Evolutionary conservation across 2,888 invertebrate genomes (phyloP).

Genomic region (Parascotia fuliginaria): DNA sequence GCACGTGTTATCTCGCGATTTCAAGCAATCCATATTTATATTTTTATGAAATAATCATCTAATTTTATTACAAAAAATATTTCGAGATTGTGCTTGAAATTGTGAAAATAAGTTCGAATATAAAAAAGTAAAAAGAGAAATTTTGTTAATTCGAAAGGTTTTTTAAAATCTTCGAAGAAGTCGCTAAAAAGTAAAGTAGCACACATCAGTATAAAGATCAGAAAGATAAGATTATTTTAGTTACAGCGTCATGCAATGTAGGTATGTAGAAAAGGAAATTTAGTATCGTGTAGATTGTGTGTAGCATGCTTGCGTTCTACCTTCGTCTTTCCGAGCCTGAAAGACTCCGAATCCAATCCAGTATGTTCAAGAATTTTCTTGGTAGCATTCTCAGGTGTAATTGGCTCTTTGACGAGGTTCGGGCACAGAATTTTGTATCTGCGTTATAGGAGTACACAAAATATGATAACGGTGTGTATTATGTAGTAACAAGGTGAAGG

Average conservation of each 20-base stretch:
- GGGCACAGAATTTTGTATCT: conserved; percentile 99
- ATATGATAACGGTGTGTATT: conserved; percentile 64
- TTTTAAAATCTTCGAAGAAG: conserved; percentile 25
- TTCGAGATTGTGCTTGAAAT: not conserved
- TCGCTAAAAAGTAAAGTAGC: conserved; percentile 32
- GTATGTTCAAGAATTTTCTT: conserved; percentile 92
- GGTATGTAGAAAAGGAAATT: conserved; percentile 52
- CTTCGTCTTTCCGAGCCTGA: conserved; percentile 98
- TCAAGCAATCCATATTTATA: conserved; percentile 13
- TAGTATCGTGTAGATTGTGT: conserved; percentile 53
- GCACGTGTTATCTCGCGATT: not conserved
- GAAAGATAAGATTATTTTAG: conserved; percentile 42
- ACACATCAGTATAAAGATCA: conserved; percentile 41
- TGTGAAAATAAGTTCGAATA: conserved; percentile 4
- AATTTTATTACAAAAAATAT: not conserved
- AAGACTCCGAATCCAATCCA: conserved; percentile 96
- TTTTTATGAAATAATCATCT: not conserved
- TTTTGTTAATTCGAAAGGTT: no score
- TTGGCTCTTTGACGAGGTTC: conserved; percentile 91
- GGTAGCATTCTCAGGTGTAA: conserved; percentile 91
- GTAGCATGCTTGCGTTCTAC: conserved; percentile 85
- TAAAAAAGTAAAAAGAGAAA: no score
- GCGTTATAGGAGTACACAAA: conserved; percentile 84
- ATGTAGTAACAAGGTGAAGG: conserved; percentile 46
- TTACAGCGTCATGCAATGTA: conserved; percentile 51